A percentile compares a stretch with the other conserved stretches of the same genome.
Conservation (phyloP, 2,888 invertebrate genomes). For the Drosophila stalkeri region DNA sequence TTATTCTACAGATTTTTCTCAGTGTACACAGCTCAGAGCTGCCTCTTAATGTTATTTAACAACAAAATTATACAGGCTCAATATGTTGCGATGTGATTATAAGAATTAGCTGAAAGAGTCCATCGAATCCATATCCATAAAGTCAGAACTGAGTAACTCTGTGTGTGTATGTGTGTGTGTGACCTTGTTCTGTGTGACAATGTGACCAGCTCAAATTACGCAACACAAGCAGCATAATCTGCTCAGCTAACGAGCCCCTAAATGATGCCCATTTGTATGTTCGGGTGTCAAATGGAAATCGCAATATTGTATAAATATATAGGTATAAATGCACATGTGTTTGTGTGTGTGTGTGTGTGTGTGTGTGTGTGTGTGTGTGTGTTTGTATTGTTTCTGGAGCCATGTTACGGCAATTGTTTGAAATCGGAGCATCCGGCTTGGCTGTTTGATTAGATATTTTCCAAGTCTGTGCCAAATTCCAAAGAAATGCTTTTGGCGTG, state of each 20-base stretch:
- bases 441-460: constrained; percentile 25
- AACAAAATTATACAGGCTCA: constrained; percentile 41
- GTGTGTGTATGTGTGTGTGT: not conserved
- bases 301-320: constrained; percentile 73
- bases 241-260: constrained; percentile 55
- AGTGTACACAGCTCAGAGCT: constrained; percentile 29
- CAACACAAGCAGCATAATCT: constrained; percentile 42
- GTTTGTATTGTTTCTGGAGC: constrained; percentile 36
- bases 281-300: constrained; percentile 72
- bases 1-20: not conserved
- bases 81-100: constrained; percentile 59
- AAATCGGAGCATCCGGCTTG: constrained; percentile 67
- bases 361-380: not conserved
- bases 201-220: constrained; percentile 69
- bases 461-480: constrained; percentile 33
- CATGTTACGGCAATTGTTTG: constrained; percentile 66
- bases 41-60: constrained; percentile 54
- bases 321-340: too few relatives aligned
- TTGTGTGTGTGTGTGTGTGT: not conserved
- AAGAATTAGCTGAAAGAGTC: constrained; percentile 39
- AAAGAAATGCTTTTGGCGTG: constrained; percentile 64
- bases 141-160: constrained; percentile 52
- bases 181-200: constrained; percentile 42
- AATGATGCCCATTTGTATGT: constrained; percentile 39
- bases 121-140: constrained; percentile 46